These are phyloP conservation scores for Ceyx cyanopectus DNA, from an alignment of 2,113 vertebrate genomes.

Conservation along the genomic window DNA sequence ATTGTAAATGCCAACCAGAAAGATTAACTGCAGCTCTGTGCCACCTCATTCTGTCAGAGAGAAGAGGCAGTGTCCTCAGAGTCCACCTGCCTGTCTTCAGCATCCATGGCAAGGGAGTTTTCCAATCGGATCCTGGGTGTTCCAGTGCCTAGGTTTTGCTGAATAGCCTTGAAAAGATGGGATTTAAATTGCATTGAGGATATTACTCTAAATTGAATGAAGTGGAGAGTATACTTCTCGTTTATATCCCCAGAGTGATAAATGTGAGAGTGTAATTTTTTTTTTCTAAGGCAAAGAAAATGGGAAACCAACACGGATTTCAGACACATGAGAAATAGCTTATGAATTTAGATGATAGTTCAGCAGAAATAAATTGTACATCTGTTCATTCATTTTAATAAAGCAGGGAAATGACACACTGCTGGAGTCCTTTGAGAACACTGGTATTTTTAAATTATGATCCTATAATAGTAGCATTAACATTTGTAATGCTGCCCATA, in stretches of 20 bases:
- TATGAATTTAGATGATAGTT: constrained; percentile 87
- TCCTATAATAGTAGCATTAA: constrained; percentile 77
- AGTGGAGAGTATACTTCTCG: constrained; percentile 53
- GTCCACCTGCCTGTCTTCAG: neutral
- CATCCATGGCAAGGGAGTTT: neutral
- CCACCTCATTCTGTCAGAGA: neutral
- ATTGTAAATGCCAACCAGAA: neutral
- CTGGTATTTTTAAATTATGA: constrained; percentile 77
- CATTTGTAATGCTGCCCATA: constrained; percentile 74
- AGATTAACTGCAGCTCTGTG: neutral
- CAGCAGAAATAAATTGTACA: constrained; percentile 83
- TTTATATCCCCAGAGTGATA: constrained; percentile 74
- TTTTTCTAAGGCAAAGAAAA: constrained; percentile 75
- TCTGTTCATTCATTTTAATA: constrained; percentile 90
- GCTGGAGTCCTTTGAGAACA: constrained; percentile 71
- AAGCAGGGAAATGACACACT: constrained; percentile 80
- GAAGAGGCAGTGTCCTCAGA: neutral
- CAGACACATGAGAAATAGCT: constrained; percentile 84
- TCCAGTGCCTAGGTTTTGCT: neutral
- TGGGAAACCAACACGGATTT: constrained; percentile 76
- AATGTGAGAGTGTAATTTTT: constrained; percentile 64
- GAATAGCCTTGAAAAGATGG: constrained; percentile 68
- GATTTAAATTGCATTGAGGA: constrained; percentile 69
- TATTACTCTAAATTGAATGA: constrained; percentile 77
- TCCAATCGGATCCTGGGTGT: neutral